phyloP scores from a whole-genome alignment of 2,888 invertebrate species.

The Scaptomyza polygonia region DNA sequence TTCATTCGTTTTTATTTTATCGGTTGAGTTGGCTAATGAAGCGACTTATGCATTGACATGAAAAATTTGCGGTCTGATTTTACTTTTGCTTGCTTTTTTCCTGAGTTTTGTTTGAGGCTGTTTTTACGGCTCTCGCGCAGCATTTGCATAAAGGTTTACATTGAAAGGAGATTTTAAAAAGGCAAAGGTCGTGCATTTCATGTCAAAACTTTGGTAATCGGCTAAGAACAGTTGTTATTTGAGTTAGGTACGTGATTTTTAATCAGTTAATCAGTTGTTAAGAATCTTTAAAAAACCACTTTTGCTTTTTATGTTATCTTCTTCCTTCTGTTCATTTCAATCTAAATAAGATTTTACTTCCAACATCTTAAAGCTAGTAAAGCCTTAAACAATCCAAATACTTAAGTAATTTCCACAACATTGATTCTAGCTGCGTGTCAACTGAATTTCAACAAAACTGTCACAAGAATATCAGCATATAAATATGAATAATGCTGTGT shows the following conservation, averaged over 20 bases:
- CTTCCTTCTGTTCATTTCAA: too few species aligned
- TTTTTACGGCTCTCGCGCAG: constrained; percentile 60
- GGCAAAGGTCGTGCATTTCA: constrained; percentile 13
- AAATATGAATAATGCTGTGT: constrained; percentile 45
- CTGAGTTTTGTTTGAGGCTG: constrained; percentile 23
- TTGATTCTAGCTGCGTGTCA: constrained; percentile 35
- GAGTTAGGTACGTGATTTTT: neutral
- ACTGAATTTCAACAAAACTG: constrained; percentile 10
- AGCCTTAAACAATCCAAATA: neutral
- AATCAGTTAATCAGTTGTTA: too few species aligned
- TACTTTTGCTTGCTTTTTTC: constrained; percentile 1
- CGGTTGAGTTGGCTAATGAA: constrained; percentile 64
- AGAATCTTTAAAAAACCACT: too few species aligned
- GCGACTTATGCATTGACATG: constrained; percentile 80
- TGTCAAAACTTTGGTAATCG: constrained; percentile 62
- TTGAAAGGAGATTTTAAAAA: constrained; percentile 7
- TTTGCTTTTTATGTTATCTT: too few species aligned
- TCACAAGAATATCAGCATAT: constrained; percentile 3
- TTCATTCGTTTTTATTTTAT: constrained; percentile 10
- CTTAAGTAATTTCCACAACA: constrained; percentile 11
- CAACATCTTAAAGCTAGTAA: neutral
- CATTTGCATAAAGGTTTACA: constrained; percentile 66
- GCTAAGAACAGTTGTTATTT: constrained; percentile 13
- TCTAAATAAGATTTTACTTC: neutral
- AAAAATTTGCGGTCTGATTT: constrained; percentile 71